phyloP scores from a whole-genome alignment of 2,113 vertebrate genomes.

The Sceloporus tristichus region DNA sequence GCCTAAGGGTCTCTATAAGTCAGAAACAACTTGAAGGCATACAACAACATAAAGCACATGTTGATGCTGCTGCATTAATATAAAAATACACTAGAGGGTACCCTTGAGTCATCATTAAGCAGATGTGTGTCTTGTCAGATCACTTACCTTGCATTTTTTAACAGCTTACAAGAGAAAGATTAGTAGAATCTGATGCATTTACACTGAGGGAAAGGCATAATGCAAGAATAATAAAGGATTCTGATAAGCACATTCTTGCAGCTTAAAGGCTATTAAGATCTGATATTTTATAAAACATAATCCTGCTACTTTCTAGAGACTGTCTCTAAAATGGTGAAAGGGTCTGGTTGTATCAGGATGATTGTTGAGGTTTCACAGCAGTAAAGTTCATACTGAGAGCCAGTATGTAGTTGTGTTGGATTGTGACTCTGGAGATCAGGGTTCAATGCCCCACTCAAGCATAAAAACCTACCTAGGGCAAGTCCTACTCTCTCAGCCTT shows the following conservation, averaged over 20 bases:
- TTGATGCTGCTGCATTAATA: constrained; percentile 30
- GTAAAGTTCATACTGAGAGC: not conserved
- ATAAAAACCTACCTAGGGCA: no score
- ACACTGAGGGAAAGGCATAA: constrained; percentile 31
- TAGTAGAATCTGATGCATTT: constrained; percentile 37
- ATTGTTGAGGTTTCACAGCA: not conserved
- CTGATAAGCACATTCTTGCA: constrained; percentile 28
- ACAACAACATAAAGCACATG: no score
- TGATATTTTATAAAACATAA: not conserved
- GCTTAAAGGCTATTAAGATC: not conserved
- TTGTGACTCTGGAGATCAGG: no score
- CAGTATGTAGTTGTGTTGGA: no score
- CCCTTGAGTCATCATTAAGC: constrained; percentile 65
- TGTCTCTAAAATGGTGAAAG: not conserved
- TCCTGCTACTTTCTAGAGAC: not conserved
- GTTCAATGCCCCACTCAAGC: no score
- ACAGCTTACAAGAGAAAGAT: constrained; percentile 15
- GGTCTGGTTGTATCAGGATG: not conserved
- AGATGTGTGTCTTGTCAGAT: not conserved
- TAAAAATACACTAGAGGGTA: constrained; percentile 66
- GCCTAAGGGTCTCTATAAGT: no score
- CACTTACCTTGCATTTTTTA: not conserved
- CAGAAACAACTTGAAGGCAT: no score
- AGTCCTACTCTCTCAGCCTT: no score
- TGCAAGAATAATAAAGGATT: constrained; percentile 29